Conservation (phyloP, 2,797 vertebrate species). For the Malurus leucopterus region DNA sequence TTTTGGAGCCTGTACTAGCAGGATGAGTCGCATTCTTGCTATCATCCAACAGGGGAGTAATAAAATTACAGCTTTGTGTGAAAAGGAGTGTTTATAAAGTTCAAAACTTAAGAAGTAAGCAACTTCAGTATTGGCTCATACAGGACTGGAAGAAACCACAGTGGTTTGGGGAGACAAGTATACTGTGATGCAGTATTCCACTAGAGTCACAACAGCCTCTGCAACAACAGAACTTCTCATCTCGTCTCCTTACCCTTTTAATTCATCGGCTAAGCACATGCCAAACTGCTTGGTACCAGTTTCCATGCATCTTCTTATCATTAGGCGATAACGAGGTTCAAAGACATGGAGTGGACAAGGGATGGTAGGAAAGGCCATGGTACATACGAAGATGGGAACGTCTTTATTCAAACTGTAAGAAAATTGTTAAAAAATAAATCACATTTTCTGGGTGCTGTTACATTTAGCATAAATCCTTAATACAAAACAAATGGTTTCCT, state of each 20-base stretch:
- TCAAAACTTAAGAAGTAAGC: neutral
- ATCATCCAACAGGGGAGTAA: neutral
- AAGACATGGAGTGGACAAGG: slow-evolving; percentile 91
- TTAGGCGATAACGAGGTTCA: slow-evolving; percentile 89
- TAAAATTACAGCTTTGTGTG: neutral
- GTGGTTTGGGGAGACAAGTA: slow-evolving; percentile 10
- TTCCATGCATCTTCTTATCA: slow-evolving; percentile 94
- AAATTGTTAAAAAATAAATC: neutral
- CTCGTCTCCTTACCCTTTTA: slow-evolving; percentile 80
- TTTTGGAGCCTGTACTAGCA: slow-evolving; percentile 6
- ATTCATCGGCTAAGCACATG: slow-evolving; percentile 91
- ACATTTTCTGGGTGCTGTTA: neutral
- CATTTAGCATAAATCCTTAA: neutral
- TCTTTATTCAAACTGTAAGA: slow-evolving; percentile 87
- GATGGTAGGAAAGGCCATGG: slow-evolving; percentile 93
- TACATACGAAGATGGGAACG: slow-evolving; percentile 94
- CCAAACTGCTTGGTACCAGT: slow-evolving; percentile 91
- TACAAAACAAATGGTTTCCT: neutral
- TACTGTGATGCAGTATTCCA: neutral
- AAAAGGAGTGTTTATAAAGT: neutral
- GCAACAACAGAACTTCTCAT: neutral
- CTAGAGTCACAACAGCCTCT: neutral
- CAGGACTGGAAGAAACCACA: neutral
- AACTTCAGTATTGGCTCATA: neutral
- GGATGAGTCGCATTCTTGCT: neutral